A percentile compares a stretch with the other conserved stretches of the same genome.
Conservation (phyloP, 2,113 vertebrate species). For the Todiramphus saurophagus region DNA sequence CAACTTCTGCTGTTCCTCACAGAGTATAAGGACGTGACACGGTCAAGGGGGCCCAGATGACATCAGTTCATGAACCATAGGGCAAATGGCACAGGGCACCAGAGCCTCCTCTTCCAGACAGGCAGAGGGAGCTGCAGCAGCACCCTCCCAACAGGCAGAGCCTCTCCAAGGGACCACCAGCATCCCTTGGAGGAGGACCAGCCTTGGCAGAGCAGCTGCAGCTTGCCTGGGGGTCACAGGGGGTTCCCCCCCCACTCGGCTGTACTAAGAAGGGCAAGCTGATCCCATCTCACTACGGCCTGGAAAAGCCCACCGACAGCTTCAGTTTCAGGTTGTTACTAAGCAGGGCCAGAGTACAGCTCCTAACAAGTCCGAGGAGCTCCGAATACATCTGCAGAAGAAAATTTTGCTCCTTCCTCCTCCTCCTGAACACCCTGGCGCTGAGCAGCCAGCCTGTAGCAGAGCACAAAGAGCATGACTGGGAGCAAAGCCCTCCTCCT, state of each 20-base stretch:
- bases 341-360: not conserved
- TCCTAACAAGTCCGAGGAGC: accelerated
- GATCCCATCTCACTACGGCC: not conserved
- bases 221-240: accelerated
- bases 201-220: not conserved
- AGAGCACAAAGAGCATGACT: accelerated
- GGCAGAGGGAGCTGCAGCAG: not conserved
- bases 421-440: not conserved
- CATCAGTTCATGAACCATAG: accelerated
- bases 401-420: not conserved
- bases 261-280: not conserved
- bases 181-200: accelerated
- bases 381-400: accelerated
- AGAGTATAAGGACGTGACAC: not conserved
- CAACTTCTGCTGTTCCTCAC: not conserved
- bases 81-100: not conserved
- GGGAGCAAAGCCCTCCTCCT: not conserved
- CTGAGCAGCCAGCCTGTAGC: not conserved
- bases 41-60: not conserved
- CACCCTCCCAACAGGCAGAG: accelerated
- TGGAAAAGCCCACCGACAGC: not conserved
- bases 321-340: not conserved
- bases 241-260: not conserved
- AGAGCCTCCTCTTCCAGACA: not conserved
- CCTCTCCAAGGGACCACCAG: not conserved